Percentiles rank a stretch among this genome's conserved stretches.
phyloP scores from a whole-genome alignment of 1,140 invertebrate genomes.

The Trichogramma pretiosum region DNA sequence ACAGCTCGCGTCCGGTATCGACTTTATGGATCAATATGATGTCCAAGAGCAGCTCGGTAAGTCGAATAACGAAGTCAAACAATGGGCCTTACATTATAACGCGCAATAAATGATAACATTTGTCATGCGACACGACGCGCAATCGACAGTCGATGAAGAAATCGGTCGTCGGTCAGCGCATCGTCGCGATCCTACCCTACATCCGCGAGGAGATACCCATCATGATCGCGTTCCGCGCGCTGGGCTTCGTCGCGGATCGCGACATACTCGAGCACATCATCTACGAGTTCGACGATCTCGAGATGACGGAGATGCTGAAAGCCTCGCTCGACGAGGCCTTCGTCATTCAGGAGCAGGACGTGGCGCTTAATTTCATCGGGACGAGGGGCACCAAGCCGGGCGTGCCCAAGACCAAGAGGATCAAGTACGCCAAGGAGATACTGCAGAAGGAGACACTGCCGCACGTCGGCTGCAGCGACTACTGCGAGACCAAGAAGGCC shows the following conservation, averaged over 20 bases:
- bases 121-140: no score
- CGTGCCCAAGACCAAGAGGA: constrained; percentile 94
- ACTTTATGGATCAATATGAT: constrained; percentile 99
- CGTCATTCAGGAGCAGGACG: constrained; percentile 96
- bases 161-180: constrained; percentile 59
- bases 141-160: constrained; percentile 24
- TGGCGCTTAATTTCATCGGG: constrained; percentile 96
- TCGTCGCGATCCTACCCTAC: constrained; percentile 93
- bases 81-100: no score
- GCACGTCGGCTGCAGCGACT: constrained; percentile 95
- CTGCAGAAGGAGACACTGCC: constrained; percentile 98
- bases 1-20: constrained; percentile 83
- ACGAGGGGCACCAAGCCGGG: constrained; percentile 88
- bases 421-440: constrained; percentile 97
- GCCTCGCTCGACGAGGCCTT: constrained; percentile 98
- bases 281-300: constrained; percentile 97
- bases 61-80: no score
- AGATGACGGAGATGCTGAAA: constrained; percentile 99
- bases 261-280: constrained; percentile 98
- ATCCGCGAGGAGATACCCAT: constrained; percentile 98
- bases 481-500: constrained; percentile 98
- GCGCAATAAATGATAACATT: no score
- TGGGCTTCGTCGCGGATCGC: constrained; percentile 95
- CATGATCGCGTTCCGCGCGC: constrained; percentile 93
- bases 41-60: constrained; percentile 76